phyloP scores from a whole-genome alignment of 1,140 invertebrate species.

The Drosophila gunungcola region DNA sequence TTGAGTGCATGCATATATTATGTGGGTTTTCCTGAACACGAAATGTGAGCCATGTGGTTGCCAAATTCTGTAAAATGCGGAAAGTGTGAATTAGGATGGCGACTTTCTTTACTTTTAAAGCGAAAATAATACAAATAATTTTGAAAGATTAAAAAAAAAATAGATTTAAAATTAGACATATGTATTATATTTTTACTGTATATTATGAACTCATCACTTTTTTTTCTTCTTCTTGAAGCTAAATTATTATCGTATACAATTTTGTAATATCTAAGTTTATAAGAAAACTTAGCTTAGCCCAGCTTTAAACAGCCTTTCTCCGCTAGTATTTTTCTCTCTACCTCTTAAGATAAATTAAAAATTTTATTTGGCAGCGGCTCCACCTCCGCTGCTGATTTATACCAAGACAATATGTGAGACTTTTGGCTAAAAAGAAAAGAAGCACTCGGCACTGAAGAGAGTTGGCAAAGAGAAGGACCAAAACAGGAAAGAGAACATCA shows the following conservation, averaged over 20 bases:
- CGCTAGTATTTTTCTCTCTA: neutral
- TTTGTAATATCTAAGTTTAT: too few relatives aligned
- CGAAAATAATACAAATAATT: neutral
- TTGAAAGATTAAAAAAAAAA: neutral
- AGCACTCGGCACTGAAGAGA: conserved; percentile 4
- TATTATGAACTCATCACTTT: too few relatives aligned
- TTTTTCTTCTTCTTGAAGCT: too few relatives aligned
- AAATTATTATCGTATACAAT: too few relatives aligned
- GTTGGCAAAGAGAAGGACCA: conserved; percentile 41
- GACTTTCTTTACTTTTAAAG: neutral
- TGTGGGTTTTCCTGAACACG: conserved; percentile 27
- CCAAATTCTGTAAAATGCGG: conserved; percentile 7
- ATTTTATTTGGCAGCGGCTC: conserved; percentile 18
- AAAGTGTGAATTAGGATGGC: neutral
- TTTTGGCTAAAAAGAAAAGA: conserved; percentile 16
- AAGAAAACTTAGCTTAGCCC: too few relatives aligned
- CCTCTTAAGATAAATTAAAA: neutral
- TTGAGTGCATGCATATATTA: conserved; percentile 40
- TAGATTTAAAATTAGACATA: neutral
- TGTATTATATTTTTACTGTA: too few relatives aligned
- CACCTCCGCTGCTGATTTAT: conserved; percentile 62
- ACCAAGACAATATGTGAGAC: conserved; percentile 48
- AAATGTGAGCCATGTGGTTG: conserved; percentile 40
- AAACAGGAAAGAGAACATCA: conserved; percentile 74
- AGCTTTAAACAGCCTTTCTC: neutral